Conservation (phyloP, 2,113 vertebrate genomes). For the Piaya cayana region DNA sequence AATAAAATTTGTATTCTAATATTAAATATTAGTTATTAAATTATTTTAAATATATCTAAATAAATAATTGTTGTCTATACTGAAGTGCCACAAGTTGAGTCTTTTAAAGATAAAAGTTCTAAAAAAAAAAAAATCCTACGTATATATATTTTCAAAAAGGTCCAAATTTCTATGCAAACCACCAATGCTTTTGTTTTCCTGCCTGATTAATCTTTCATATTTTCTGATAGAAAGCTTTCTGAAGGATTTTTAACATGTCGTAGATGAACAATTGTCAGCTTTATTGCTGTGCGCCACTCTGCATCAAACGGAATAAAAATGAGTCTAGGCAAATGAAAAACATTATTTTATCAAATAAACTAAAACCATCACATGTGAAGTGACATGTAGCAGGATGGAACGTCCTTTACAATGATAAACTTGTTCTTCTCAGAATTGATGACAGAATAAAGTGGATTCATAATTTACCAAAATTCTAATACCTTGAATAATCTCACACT, state of each 20-base stretch:
- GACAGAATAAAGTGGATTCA: background rate
- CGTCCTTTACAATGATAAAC: background rate
- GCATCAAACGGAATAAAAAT: conserved; percentile 20
- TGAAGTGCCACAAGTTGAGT: background rate
- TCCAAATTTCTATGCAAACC: background rate
- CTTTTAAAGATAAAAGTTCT: background rate
- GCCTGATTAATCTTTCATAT: background rate
- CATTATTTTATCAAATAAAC: background rate
- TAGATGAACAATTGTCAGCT: background rate
- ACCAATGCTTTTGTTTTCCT: background rate
- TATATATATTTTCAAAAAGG: background rate
- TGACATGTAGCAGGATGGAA: background rate
- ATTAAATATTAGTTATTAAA: no score
- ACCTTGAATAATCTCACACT: background rate
- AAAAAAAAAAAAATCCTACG: background rate
- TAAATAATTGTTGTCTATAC: background rate
- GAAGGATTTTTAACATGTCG: background rate
- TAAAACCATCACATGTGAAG: background rate
- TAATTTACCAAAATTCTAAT: background rate
- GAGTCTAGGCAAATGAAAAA: background rate
- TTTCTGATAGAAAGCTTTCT: background rate
- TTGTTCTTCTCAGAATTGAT: background rate
- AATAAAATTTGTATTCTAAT: no score
- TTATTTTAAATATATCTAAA: no score
- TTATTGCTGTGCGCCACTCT: conserved; percentile 16